Conservation (phyloP, 2,797 vertebrate species). For the Sylvia borin region DNA sequence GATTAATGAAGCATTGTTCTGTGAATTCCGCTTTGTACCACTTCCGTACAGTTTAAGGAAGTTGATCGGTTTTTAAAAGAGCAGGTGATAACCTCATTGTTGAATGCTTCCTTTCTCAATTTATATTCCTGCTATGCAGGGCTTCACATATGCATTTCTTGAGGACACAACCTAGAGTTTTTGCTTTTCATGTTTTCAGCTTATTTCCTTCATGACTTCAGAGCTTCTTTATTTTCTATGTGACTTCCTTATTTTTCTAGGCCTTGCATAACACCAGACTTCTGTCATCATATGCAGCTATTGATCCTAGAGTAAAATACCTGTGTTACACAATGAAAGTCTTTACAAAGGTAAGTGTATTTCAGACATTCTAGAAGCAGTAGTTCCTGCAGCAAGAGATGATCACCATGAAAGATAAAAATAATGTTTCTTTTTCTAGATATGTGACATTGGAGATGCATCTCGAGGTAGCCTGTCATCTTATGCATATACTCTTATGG, state of each 20-base stretch:
- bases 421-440: conserved; percentile 70
- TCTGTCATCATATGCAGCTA: conserved; percentile 87
- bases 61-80: not conserved
- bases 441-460: conserved; percentile 96
- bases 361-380: not conserved
- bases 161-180: not conserved
- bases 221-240: not conserved
- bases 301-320: conserved; percentile 90
- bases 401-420: not conserved
- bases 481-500: conserved; percentile 96
- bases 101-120: not conserved
- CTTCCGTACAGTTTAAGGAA: not conserved
- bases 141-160: not conserved
- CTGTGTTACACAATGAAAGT: conserved; percentile 98
- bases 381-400: not conserved
- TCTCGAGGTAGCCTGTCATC: conserved; percentile 95
- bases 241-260: conserved; percentile 69
- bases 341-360: conserved; percentile 87
- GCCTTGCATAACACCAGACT: conserved; percentile 93
- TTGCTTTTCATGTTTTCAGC: not conserved
- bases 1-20: not conserved
- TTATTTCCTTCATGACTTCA: not conserved
- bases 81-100: not conserved
- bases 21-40: not conserved
- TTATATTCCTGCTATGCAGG: not conserved